A percentile compares a stretch with the other conserved stretches of the same genome.
Evolutionary conservation across 2,797 vertebrate genomes (phyloP).

Genomic region (Urophycis tenuis): DNA sequence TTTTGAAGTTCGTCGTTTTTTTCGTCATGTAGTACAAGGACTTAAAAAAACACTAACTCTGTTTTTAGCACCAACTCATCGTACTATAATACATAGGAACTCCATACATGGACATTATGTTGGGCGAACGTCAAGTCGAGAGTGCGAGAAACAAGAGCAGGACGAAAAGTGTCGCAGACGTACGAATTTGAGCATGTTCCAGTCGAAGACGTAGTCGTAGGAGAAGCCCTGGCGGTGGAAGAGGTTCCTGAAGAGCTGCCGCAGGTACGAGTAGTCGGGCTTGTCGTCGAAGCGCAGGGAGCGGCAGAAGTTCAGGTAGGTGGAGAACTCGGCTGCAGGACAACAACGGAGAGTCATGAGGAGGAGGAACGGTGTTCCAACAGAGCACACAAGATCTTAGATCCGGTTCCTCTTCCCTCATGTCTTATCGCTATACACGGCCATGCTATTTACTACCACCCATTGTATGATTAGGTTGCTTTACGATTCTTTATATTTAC

Average conservation of each 20-base stretch:
- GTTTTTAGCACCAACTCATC: no score
- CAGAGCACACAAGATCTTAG: background rate
- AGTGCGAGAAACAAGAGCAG: background rate
- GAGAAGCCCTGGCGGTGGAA: conserved; percentile 97
- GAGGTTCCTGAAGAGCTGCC: conserved; percentile 95
- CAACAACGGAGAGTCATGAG: background rate
- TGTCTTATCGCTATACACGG: background rate
- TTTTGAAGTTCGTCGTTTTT: background rate
- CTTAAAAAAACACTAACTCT: no score
- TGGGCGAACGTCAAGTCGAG: background rate
- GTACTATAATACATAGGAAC: background rate
- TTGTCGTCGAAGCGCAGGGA: conserved; percentile 96
- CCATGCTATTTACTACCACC: background rate
- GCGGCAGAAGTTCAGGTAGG: conserved; percentile 97
- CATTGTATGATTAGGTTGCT: no score
- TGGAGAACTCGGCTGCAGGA: conserved; percentile 85
- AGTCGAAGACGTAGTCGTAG: conserved; percentile 95
- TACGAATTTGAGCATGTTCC: conserved; percentile 99
- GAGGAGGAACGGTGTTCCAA: background rate
- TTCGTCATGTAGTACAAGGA: no score
- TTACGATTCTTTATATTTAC: no score
- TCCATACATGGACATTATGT: background rate
- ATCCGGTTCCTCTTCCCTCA: background rate
- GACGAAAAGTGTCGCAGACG: conserved; percentile 35
- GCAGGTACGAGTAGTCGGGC: conserved; percentile 92